phyloP scores from a whole-genome alignment of 2,888 invertebrate genomes.

The Thereva unica region DNA sequence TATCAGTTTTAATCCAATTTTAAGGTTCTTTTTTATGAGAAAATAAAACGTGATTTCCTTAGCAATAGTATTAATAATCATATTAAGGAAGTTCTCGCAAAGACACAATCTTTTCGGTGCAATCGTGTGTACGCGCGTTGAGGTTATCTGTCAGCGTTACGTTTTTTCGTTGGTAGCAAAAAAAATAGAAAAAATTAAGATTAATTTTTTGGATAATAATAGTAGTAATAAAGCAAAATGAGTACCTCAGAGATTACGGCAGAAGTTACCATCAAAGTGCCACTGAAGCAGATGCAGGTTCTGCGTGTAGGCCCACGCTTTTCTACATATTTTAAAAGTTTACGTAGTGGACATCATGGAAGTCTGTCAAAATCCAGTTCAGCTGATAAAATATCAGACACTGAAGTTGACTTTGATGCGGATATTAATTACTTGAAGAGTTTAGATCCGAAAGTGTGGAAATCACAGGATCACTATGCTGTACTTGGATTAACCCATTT shows the following conservation, averaged over 20 bases:
- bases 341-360: slow-evolving; percentile 33
- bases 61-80: not conserved
- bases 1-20: not conserved
- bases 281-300: slow-evolving; percentile 35
- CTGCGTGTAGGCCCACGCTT: slow-evolving; percentile 41
- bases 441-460: slow-evolving; percentile 95
- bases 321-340: slow-evolving; percentile 34
- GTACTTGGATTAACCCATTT: slow-evolving; percentile 84
- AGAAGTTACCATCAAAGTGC: slow-evolving; percentile 1
- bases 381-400: slow-evolving; percentile 38
- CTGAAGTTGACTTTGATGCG: slow-evolving; percentile 65
- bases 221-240: too few relatives aligned
- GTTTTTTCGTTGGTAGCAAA: too few relatives aligned
- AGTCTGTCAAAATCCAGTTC: slow-evolving; percentile 40
- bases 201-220: too few relatives aligned
- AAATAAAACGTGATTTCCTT: slow-evolving; percentile 2
- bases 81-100: not conserved
- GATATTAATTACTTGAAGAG: slow-evolving; percentile 83
- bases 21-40: not conserved
- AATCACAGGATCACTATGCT: slow-evolving; percentile 96
- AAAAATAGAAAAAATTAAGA: too few relatives aligned
- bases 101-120: not conserved
- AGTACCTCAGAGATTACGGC: too few relatives aligned
- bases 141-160: slow-evolving; percentile 37
- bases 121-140: slow-evolving; percentile 32